A percentile compares a stretch with the other conserved stretches of the same genome.
phyloP scores from a whole-genome alignment of 1,140 invertebrate genomes.

The Halictus rubicundus region DNA sequence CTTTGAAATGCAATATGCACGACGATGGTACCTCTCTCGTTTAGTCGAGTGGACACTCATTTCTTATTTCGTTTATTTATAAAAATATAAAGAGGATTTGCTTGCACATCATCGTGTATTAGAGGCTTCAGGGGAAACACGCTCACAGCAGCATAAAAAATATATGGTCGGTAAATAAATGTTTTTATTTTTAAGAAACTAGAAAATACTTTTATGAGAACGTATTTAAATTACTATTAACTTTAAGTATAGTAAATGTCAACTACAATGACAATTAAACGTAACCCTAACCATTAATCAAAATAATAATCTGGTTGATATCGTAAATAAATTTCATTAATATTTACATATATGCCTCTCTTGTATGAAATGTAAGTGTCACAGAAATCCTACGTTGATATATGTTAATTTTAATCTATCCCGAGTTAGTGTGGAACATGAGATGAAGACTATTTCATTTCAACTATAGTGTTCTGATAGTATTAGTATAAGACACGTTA shows the following conservation, averaged over 20 bases:
- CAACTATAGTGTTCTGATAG: neutral
- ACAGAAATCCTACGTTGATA: neutral
- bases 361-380: no score
- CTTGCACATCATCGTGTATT: neutral
- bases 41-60: slow-evolving; percentile 62
- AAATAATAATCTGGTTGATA: neutral
- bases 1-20: slow-evolving; percentile 68
- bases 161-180: neutral
- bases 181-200: neutral
- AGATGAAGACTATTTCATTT: neutral
- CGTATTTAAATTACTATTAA: no score
- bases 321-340: neutral
- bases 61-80: slow-evolving; percentile 48
- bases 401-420: neutral
- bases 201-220: neutral
- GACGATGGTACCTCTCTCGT: slow-evolving; percentile 59
- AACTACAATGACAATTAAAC: neutral
- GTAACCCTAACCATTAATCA: neutral
- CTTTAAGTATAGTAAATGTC: neutral
- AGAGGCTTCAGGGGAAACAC: neutral
- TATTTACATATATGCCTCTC: no score
- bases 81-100: neutral
- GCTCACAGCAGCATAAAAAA: neutral
- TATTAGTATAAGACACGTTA: neutral
- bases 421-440: neutral